Percentiles rank a stretch among this genome's conserved stretches.
phyloP scores from a whole-genome alignment of 2,113 vertebrate genomes.

The Callocephalon fimbriatum region DNA sequence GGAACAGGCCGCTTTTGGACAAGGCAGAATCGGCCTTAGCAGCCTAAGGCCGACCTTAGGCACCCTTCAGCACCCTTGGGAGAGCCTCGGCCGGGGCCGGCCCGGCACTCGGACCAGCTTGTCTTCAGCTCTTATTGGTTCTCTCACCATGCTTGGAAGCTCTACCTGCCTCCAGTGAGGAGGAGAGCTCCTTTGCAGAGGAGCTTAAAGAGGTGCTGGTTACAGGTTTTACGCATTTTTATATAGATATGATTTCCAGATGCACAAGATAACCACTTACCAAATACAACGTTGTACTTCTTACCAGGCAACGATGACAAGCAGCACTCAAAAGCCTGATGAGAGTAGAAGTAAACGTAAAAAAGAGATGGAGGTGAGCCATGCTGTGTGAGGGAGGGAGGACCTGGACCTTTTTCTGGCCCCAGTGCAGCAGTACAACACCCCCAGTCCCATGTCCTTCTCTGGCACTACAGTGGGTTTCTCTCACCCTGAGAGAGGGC shows the following conservation, averaged over 20 bases:
- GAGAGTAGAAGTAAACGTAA: constrained; percentile 66
- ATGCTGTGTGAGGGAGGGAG: background rate
- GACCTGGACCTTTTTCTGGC: background rate
- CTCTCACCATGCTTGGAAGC: background rate
- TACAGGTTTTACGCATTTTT: fast-evolving
- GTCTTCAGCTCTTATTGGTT: background rate
- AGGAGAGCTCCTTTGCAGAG: background rate
- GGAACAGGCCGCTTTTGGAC: fast-evolving
- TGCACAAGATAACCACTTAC: fast-evolving
- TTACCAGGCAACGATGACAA: constrained; percentile 48
- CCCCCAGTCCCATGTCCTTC: fast-evolving
- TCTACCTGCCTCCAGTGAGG: background rate
- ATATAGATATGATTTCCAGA: fast-evolving
- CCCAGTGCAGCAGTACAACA: background rate
- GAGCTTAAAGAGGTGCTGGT: background rate
- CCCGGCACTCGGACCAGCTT: fast-evolving
- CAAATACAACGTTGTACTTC: background rate
- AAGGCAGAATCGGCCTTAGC: background rate
- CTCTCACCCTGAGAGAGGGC: no score
- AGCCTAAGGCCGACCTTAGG: fast-evolving
- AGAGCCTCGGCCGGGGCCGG: background rate
- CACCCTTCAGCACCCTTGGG: no score
- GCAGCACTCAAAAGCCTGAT: constrained; percentile 21
- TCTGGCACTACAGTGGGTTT: no score
- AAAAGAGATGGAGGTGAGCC: constrained; percentile 75